A percentile compares a stretch with the other conserved stretches of the same genome.
These are phyloP conservation scores for Eupithecia vulgata DNA, from an alignment of 2,888 invertebrate genomes.

Conservation along the genomic window DNA sequence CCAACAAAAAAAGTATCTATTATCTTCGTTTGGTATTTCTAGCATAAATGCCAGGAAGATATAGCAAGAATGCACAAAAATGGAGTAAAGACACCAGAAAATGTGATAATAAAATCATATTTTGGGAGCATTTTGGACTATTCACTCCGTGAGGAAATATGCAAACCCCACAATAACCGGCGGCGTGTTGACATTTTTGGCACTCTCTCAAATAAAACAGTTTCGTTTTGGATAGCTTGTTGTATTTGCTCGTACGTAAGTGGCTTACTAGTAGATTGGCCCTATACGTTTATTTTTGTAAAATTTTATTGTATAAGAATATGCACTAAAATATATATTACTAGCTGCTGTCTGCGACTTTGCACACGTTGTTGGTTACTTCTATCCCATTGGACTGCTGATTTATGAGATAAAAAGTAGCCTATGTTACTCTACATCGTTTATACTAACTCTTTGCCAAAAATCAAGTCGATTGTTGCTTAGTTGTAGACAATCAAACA, in stretches of 20 bases:
- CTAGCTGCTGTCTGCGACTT: too few relatives aligned
- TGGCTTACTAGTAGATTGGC: not conserved
- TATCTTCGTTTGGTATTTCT: not conserved
- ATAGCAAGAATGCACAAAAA: not conserved
- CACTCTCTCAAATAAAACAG: constrained; percentile 9
- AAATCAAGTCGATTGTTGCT: too few relatives aligned
- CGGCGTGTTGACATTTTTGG: constrained; percentile 10
- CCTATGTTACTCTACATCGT: too few relatives aligned
- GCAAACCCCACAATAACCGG: constrained; percentile 8
- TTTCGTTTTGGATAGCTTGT: constrained; percentile 2
- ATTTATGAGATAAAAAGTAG: too few relatives aligned
- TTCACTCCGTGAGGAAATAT: not conserved
- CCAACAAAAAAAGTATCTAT: too few relatives aligned
- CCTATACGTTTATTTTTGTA: not conserved
- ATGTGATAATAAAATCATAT: not conserved
- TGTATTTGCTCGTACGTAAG: not conserved
- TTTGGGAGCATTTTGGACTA: not conserved
- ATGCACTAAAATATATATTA: not conserved
- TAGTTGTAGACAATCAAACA: too few relatives aligned
- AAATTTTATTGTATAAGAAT: not conserved
- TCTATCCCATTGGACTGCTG: too few relatives aligned
- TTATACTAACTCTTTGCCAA: too few relatives aligned
- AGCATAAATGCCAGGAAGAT: constrained; percentile 7
- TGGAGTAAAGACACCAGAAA: not conserved
- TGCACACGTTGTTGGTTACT: too few relatives aligned